Conservation (phyloP, 1,140 invertebrate species). For the Colletes gigas region DNA sequence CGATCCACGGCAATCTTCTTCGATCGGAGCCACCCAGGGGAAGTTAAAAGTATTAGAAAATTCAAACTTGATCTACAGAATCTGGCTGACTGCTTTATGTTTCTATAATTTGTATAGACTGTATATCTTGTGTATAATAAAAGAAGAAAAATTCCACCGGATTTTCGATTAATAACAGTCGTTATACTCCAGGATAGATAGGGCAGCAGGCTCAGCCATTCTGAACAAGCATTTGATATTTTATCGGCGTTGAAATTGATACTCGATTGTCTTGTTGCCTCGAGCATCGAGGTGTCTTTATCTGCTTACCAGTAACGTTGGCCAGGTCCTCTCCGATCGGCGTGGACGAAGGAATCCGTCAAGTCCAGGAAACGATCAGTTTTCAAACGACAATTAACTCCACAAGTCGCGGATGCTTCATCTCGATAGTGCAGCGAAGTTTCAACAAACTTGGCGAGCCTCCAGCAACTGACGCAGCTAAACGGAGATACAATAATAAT, state of each 20-base stretch:
- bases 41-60: too few species aligned
- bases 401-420: constrained; percentile 20
- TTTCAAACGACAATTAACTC: constrained; percentile 56
- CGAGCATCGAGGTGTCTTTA: neutral
- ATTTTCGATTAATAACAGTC: neutral
- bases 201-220: neutral
- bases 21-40: too few species aligned
- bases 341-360: constrained; percentile 14
- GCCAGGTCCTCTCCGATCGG: neutral
- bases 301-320: constrained; percentile 12
- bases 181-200: neutral
- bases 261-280: neutral
- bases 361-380: constrained; percentile 42
- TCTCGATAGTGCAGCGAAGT: constrained; percentile 28
- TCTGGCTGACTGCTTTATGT: too few species aligned
- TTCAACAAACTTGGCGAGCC: constrained; percentile 45
- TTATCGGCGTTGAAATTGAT: neutral
- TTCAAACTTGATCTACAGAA: too few species aligned
- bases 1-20: too few species aligned
- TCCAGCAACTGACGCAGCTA: constrained; percentile 43
- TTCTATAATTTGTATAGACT: too few species aligned
- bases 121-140: too few species aligned
- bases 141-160: neutral
- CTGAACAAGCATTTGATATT: constrained; percentile 5
- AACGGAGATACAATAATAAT: constrained; percentile 26